phyloP scores from a whole-genome alignment of 2,888 invertebrate species.

The Scaptomyza parva region DNA sequence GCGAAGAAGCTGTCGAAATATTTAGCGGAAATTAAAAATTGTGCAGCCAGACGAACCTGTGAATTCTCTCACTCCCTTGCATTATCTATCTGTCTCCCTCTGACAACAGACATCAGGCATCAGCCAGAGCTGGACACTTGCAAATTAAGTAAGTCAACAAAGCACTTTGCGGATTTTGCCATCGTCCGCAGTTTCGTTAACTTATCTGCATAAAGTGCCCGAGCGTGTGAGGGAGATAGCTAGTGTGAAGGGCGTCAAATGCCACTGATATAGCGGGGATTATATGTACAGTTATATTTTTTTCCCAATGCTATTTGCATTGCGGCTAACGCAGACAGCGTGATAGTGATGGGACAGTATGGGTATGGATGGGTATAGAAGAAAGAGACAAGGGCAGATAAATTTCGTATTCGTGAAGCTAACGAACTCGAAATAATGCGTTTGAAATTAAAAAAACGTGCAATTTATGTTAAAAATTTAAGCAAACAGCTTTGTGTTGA shows the following conservation, averaged over 20 bases:
- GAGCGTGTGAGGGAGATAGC: slow-evolving; percentile 3
- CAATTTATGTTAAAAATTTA: slow-evolving; percentile 76
- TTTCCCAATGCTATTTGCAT: slow-evolving; percentile 69
- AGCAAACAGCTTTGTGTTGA: slow-evolving; percentile 54
- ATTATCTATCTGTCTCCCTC: background rate
- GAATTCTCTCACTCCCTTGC: background rate
- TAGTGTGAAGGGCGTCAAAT: background rate
- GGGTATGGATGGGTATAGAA: background rate
- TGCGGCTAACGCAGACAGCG: slow-evolving; percentile 61
- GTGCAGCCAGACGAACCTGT: slow-evolving; percentile 48
- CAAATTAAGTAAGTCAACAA: slow-evolving; percentile 80
- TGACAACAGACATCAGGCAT: no score
- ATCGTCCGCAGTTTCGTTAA: slow-evolving; percentile 51
- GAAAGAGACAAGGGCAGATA: slow-evolving; percentile 13
- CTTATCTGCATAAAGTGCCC: slow-evolving; percentile 72
- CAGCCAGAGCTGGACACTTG: slow-evolving; percentile 52
- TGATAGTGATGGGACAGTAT: background rate
- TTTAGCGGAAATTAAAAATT: slow-evolving; percentile 74
- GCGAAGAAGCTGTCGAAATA: slow-evolving; percentile 48
- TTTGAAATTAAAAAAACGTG: slow-evolving; percentile 83
- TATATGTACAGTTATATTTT: slow-evolving; percentile 31
- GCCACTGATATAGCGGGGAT: slow-evolving; percentile 43
- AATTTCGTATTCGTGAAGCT: slow-evolving; percentile 81
- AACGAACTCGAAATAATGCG: slow-evolving; percentile 85
- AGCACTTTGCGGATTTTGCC: slow-evolving; percentile 76